A percentile compares a stretch with the other conserved stretches of the same genome.
phyloP scores from a whole-genome alignment of 2,797 vertebrate genomes.

The Sus cebifrons region DNA sequence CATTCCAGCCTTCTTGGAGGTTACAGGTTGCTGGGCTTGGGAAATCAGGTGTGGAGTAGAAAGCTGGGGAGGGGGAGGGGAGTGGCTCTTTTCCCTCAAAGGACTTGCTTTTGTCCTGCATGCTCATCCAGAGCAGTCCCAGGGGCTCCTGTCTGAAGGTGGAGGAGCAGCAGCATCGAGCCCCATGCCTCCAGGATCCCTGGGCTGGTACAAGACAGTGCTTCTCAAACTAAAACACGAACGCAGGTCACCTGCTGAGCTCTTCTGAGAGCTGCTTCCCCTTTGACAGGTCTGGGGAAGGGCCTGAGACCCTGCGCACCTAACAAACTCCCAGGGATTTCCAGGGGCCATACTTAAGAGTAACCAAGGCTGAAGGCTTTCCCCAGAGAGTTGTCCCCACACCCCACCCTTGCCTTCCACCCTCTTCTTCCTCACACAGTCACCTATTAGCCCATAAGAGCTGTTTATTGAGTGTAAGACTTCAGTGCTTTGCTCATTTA shows the following conservation, averaged over 20 bases:
- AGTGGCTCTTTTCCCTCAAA: background rate
- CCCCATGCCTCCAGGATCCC: background rate
- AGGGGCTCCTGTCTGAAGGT: background rate
- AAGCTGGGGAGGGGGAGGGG: background rate
- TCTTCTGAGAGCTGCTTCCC: background rate
- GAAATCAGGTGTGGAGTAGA: background rate
- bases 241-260: fast-evolving
- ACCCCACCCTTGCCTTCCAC: background rate
- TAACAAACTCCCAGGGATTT: background rate
- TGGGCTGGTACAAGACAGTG: fast-evolving
- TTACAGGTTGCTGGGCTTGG: conserved; percentile 52
- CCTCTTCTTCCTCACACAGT: background rate
- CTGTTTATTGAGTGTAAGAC: background rate
- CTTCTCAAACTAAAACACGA: background rate
- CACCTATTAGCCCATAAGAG: background rate
- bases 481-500: background rate
- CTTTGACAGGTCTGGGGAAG: background rate
- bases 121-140: background rate
- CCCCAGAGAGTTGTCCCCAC: background rate
- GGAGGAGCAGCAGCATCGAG: background rate
- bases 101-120: background rate
- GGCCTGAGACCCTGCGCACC: background rate
- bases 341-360: background rate
- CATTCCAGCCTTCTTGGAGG: conserved; percentile 44
- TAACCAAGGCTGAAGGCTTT: background rate